A percentile compares a stretch with the other conserved stretches of the same genome.
These are phyloP conservation scores for Mayetiola destructor DNA, from an alignment of 2,888 invertebrate genomes.

Conservation along the genomic window DNA sequence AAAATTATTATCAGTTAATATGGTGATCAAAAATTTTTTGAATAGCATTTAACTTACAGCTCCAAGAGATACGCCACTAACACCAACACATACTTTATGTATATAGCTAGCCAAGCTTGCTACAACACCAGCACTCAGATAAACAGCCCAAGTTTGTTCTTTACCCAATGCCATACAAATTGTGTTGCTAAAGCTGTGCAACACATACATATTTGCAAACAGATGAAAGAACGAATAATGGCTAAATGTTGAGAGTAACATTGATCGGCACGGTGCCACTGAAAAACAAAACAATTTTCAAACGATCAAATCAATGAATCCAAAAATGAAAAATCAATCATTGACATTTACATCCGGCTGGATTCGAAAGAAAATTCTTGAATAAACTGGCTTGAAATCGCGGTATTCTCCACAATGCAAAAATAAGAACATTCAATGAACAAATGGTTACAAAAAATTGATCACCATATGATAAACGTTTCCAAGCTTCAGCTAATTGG, in stretches of 20 bases:
- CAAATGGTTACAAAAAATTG: slow-evolving; percentile 68
- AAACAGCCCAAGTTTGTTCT: slow-evolving; percentile 85
- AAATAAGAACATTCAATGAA: slow-evolving; percentile 62
- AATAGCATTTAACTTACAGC: slow-evolving; percentile 52
- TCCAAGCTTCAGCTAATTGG: slow-evolving; percentile 45
- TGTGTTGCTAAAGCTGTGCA: slow-evolving; percentile 54
- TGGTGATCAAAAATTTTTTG: slow-evolving; percentile 13
- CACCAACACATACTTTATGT: slow-evolving; percentile 55
- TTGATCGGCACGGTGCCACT: slow-evolving; percentile 68
- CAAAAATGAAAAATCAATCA: no score
- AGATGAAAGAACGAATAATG: slow-evolving; percentile 79
- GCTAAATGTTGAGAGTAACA: slow-evolving; percentile 90
- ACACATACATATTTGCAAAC: slow-evolving; percentile 89
- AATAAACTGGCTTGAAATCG: slow-evolving; percentile 56
- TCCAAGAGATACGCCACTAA: slow-evolving; percentile 71
- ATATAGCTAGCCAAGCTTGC: slow-evolving; percentile 74
- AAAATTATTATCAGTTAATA: not conserved
- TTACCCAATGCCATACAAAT: slow-evolving; percentile 50
- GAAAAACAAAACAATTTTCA: slow-evolving; percentile 25
- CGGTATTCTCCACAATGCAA: slow-evolving; percentile 67
- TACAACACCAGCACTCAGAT: slow-evolving; percentile 74
- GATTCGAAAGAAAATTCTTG: slow-evolving; percentile 73
- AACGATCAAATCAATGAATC: not conserved
- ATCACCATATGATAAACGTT: slow-evolving; percentile 52
- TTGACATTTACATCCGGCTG: slow-evolving; percentile 50